A percentile compares a stretch with the other conserved stretches of the same genome.
Conservation (phyloP, 1,140 invertebrate genomes). For the Argopecten irradians region DNA sequence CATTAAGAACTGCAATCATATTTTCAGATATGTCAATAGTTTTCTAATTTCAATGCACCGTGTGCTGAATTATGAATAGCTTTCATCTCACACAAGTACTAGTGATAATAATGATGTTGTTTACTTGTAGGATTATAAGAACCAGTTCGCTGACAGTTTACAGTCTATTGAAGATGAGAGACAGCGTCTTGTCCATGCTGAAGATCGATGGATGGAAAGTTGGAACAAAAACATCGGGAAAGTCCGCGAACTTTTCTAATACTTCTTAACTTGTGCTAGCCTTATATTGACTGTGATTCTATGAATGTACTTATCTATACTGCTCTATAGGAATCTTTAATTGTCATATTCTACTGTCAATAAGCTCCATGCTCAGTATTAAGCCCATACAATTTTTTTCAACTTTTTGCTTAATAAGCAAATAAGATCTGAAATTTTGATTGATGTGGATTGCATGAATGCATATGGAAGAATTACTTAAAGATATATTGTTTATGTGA, state of each 20-base stretch:
- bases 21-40: too few relatives aligned
- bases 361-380: too few relatives aligned
- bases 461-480: neutral
- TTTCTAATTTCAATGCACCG: too few relatives aligned
- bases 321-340: neutral
- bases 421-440: neutral
- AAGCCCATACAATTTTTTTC: too few relatives aligned
- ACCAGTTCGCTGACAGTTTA: conserved; percentile 65
- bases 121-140: conserved; percentile 70
- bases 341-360: too few relatives aligned
- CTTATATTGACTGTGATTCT: neutral
- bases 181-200: conserved; percentile 59
- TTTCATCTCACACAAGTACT: too few relatives aligned
- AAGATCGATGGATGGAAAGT: conserved; percentile 70
- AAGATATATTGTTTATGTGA: neutral
- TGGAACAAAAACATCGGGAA: conserved; percentile 73
- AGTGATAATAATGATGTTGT: neutral
- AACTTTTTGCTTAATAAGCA: neutral
- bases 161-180: conserved; percentile 67
- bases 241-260: conserved; percentile 68
- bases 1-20: too few relatives aligned
- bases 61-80: too few relatives aligned
- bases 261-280: neutral
- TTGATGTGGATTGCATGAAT: neutral
- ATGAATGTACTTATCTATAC: neutral